Evolutionary conservation across 2,113 vertebrate species (phyloP), one percentile per base, ranked within the genome.

Genomic region (Maccullochella peelii): DNA sequence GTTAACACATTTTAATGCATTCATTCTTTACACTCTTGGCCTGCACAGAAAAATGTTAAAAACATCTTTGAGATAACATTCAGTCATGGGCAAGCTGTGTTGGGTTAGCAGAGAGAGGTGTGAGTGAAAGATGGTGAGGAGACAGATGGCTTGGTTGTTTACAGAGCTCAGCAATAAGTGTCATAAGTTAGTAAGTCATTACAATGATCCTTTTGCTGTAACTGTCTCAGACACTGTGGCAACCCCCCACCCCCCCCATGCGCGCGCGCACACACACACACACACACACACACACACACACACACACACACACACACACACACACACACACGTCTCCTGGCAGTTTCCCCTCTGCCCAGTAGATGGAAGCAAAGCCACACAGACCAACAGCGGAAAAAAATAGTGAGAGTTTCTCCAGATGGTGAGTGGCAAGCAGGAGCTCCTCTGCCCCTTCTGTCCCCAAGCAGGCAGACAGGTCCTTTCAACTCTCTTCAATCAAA

Each of bases 301-400:
- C 33, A 33, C 33, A 33, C 33, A 3, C 33, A 4, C 33, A 33
- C 33, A 33, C 33, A 33, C 0, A 33, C 33, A 3, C 33, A 4
- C 33, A 33, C 33, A 33, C 33, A 33, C 30, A 33, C 33, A 33
- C 33, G 0, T 75, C 58, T 63, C n/a, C 47, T 2, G 4, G 72
- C 74, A 72, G 54, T 89, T 58, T 44, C n/a, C 21, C 21, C 27
- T 49, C n/a, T 8, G 21, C 4, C 82, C 94, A 93, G 88, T 91
- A 94, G 95, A 92, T 94, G 94, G 94, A 89, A 95, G 92, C 92
- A 95, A 87, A 91, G 93, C 61, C 83, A 77, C 92, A 82, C 62
- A 38, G 55, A 78, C 75, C 5, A 23, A 12, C 11, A 25, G 5
- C 1, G 11, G 21, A 20, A 14, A 44, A 36, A 27, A 20, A 27